Base-by-base conservation (phyloP, 2,797 vertebrate genomes). In the Cyprinella venusta region DNA sequence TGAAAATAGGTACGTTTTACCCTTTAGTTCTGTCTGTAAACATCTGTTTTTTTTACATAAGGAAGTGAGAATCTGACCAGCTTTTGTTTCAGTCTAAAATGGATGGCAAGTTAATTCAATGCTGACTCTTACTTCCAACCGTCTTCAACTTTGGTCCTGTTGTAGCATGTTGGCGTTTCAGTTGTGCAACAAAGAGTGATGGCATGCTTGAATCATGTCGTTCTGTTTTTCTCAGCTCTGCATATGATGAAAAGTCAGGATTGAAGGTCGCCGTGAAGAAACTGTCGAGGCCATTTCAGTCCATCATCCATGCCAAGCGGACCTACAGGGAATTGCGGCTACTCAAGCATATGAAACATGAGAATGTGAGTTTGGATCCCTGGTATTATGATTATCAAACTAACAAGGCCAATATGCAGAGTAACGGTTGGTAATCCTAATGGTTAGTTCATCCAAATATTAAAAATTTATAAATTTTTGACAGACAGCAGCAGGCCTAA, bases 281-380 rank as follows among this genome's bases (percentile, higher is more conserved):
- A 89, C 96, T 99, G 5, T 99, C 97, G 6, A 94, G 98, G 40
- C 98, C 98, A 0, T 99, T 99, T 93, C 98, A 99, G 94, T 99
- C 98, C 88, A 97, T 98, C 90, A 98, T 98, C 90, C 98, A 99
- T 0, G 97, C 98, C 89, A 99, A 99, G 86, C 96, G 98, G 87
- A 98, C 98, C 4, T 99, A 99, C 92, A 93, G 98, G 89, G 98
- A 99, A 89, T 93, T 99, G 65, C 95, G 98, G 72, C 92, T 99
- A 30, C 96, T 99, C 9, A 98, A 99, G 88, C 98, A 99, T 89
- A 99, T 99, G 98, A 98, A 98, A 80, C 98, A 99, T 4, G 98
- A 99, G 94, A 99, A 99, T 42, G 98, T 99, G 87, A 96, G 97
- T 95, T 8, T 54, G 64, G 87, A 74, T 79, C 33, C 71, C 40